These are phyloP conservation scores for Botrylloides violaceus DNA, from an alignment of 23 tunicate species.

Conservation along the genomic window DNA sequence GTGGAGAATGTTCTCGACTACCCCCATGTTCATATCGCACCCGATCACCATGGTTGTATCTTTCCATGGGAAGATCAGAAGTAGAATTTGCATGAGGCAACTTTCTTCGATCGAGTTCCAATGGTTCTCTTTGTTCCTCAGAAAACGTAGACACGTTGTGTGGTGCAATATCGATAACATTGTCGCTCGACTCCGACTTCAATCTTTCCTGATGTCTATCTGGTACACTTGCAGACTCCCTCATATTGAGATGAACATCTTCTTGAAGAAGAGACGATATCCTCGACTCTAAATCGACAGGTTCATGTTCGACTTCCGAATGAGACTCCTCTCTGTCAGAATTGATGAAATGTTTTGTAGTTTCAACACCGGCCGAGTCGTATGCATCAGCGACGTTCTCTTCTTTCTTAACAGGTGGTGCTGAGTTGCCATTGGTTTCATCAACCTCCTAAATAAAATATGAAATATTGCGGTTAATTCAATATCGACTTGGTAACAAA, in stretches of 20 bases:
- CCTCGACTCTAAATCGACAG: constrained; percentile 35
- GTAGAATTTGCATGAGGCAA: neutral
- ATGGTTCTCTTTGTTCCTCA: neutral
- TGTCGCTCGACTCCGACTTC: neutral
- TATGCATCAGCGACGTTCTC: too few species aligned
- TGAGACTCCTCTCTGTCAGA: neutral
- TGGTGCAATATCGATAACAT: neutral
- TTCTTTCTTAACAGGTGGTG: too few species aligned
- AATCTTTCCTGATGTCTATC: neutral
- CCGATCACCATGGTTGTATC: neutral
- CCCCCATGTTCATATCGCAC: neutral
- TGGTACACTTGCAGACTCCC: neutral
- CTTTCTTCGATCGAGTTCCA: neutral
- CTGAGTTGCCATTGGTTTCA: too few species aligned
- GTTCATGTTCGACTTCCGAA: neutral
- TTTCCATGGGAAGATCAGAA: neutral
- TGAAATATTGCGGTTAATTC: too few species aligned
- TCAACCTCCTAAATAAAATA: too few species aligned
- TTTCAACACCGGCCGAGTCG: too few species aligned
- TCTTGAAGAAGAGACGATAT: constrained; percentile 31
- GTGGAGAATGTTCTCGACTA: neutral
- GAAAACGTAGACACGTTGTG: too few species aligned
- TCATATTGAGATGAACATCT: neutral
- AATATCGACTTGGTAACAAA: too few species aligned
- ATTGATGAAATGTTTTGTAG: neutral